phyloP scores from a whole-genome alignment of 2,888 invertebrate species.

The Alloplasta piceator region DNA sequence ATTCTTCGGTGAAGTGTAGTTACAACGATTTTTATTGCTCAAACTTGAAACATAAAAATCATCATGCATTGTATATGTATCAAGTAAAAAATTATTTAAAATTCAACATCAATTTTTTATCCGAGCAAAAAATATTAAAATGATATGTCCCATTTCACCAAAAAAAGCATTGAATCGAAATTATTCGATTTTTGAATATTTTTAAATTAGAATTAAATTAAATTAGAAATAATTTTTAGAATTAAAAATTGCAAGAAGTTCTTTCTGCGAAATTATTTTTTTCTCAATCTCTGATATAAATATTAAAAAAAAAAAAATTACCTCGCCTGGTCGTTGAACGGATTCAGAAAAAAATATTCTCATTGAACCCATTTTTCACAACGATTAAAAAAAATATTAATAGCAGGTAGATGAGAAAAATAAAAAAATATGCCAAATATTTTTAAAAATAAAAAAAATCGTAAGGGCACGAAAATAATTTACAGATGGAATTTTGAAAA shows the following conservation, averaged over 20 bases:
- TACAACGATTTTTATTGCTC: neutral
- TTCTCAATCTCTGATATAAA: neutral
- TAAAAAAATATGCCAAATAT: neutral
- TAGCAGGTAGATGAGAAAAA: neutral
- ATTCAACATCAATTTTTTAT: neutral
- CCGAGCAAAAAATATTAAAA: neutral
- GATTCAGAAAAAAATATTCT: no score
- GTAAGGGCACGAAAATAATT: slow-evolving; percentile 12
- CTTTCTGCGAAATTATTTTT: neutral
- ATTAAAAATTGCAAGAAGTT: neutral
- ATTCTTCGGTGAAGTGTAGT: neutral
- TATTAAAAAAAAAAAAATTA: neutral
- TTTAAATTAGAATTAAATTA: neutral
- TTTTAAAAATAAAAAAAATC: neutral
- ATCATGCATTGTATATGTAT: neutral
- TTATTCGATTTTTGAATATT: neutral
- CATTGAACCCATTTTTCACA: neutral
- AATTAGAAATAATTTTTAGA: neutral
- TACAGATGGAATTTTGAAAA: slow-evolving; percentile 3
- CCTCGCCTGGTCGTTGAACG: no score
- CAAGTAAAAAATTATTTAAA: neutral
- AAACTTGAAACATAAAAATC: slow-evolving; percentile 12
- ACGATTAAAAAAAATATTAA: neutral
- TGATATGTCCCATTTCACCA: neutral
- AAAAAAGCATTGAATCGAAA: neutral